These are phyloP conservation scores for Coenobita brevimanus DNA, from an alignment of 1,140 invertebrate species.

Conservation along the genomic window DNA sequence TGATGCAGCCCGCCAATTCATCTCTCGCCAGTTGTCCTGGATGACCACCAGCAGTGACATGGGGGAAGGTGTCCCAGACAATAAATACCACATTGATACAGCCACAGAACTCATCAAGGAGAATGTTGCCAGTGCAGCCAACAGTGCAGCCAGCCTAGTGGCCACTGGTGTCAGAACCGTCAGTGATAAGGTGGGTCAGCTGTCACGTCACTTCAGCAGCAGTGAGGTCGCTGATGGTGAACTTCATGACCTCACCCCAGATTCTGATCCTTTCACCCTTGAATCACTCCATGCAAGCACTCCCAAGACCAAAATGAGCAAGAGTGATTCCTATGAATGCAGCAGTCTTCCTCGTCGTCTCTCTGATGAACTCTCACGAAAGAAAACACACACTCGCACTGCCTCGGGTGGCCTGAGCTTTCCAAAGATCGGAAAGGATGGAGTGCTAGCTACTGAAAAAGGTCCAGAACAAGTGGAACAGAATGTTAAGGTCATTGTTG, in stretches of 20 bases:
- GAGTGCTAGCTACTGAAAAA: constrained; percentile 48
- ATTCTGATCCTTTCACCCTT: constrained; percentile 72
- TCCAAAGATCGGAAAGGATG: constrained; percentile 29
- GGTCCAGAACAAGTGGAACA: constrained; percentile 63
- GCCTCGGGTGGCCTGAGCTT: constrained; percentile 37
- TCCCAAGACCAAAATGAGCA: constrained; percentile 48
- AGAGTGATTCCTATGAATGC: constrained; percentile 50
- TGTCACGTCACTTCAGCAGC: constrained; percentile 83
- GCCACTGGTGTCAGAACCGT: constrained; percentile 82
- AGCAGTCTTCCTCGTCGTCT: constrained; percentile 49
- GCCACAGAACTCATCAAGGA: constrained; percentile 70
- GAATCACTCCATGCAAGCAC: constrained; percentile 27
- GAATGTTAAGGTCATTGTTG: constrained; percentile 66
- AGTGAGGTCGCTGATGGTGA: constrained; percentile 78
- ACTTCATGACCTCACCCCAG: constrained; percentile 74
- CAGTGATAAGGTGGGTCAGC: constrained; percentile 82
- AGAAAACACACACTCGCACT: constrained; percentile 49
- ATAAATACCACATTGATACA: constrained; percentile 61
- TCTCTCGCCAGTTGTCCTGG: constrained; percentile 82
- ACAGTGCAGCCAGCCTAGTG: constrained; percentile 77
- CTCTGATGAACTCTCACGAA: constrained; percentile 68
- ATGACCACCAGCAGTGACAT: constrained; percentile 77
- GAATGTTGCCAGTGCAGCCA: constrained; percentile 79
- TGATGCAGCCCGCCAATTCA: constrained; percentile 82
- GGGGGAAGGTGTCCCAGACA: constrained; percentile 76